A percentile compares a stretch with the other conserved stretches of the same genome.
These are phyloP conservation scores for Caenorhabditis tropicalis DNA, from an alignment of 1,140 invertebrate genomes.

Conservation along the genomic window DNA sequence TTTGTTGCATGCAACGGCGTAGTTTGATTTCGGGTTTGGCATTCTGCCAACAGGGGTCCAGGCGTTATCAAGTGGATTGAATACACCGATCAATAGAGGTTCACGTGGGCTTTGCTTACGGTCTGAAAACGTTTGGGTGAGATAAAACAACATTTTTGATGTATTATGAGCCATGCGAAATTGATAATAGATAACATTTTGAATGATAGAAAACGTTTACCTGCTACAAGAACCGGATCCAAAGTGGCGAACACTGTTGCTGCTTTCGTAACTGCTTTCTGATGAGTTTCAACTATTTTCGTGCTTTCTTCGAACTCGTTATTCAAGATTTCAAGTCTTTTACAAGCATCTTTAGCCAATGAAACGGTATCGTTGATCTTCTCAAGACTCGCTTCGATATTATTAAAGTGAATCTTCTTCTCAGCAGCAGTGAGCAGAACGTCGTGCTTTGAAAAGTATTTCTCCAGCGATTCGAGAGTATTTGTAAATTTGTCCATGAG, in stretches of 20 bases:
- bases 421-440: background rate
- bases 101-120: constrained; percentile 5
- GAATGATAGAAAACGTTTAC: background rate
- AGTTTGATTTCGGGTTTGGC: constrained; percentile 33
- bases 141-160: background rate
- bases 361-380: background rate
- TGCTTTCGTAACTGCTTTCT: background rate
- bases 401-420: constrained; percentile 4
- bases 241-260: background rate
- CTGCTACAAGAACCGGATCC: constrained; percentile 9
- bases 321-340: background rate
- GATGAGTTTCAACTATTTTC: background rate
- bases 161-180: no score
- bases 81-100: background rate
- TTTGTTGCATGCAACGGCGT: background rate
- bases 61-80: background rate
- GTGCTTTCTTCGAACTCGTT: background rate
- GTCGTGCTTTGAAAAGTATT: background rate
- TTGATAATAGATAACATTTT: no score
- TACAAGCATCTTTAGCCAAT: background rate
- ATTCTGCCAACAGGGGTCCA: constrained; percentile 22
- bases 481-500: background rate
- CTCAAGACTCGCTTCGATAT: background rate
- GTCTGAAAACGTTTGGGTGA: background rate
- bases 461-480: background rate